Evolutionary conservation across 1,140 invertebrate species (phyloP).

Genomic region (Calycopis cecrops): DNA sequence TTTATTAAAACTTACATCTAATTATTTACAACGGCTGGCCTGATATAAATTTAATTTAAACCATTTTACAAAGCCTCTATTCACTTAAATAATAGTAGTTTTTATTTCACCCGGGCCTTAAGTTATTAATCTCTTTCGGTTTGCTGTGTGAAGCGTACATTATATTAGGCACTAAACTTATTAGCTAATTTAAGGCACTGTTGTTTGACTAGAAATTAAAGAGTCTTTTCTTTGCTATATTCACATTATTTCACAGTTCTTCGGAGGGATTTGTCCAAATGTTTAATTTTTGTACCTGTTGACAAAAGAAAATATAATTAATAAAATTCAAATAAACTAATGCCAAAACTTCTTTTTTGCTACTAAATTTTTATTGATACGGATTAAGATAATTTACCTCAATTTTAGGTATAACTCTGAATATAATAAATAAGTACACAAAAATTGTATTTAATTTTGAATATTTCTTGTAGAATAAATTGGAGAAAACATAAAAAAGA

Average conservation of each 20-base stretch:
- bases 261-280: conserved; percentile 60
- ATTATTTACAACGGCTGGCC: conserved; percentile 44
- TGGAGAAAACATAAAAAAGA: too few species aligned
- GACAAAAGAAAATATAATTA: conserved; percentile 37
- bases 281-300: conserved; percentile 37
- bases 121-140: background rate
- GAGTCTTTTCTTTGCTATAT: conserved; percentile 63
- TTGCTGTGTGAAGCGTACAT: background rate
- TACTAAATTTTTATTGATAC: background rate
- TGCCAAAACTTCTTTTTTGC: background rate
- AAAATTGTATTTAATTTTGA: too few species aligned
- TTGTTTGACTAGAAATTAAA: conserved; percentile 65
- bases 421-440: too few species aligned
- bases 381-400: background rate
- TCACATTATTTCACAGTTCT: conserved; percentile 39
- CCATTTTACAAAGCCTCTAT: conserved; percentile 39
- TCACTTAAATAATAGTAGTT: conserved; percentile 2
- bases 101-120: background rate
- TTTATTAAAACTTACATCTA: conserved; percentile 54
- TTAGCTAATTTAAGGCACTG: conserved; percentile 57
- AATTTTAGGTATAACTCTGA: background rate
- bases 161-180: conserved; percentile 29
- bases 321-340: background rate
- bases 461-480: too few species aligned
- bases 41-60: conserved; percentile 25